Evolutionary conservation across 1,140 invertebrate species (phyloP).

Genomic region (Berghia stephanieae): DNA sequence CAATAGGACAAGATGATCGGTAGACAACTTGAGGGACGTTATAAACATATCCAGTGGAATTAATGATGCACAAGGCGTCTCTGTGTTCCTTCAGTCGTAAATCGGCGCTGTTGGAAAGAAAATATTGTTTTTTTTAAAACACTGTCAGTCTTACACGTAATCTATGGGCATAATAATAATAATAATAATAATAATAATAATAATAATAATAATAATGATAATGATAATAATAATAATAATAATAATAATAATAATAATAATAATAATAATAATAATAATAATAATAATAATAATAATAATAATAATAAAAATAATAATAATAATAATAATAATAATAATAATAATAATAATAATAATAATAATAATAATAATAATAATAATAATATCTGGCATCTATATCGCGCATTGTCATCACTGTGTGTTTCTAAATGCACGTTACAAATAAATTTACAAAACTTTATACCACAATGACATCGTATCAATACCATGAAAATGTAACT

Average conservation of each 20-base stretch:
- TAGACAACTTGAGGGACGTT: conserved; percentile 99
- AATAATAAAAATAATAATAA: too few relatives aligned
- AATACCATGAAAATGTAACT: too few relatives aligned
- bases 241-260: not conserved
- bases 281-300: too few relatives aligned
- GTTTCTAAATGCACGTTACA: too few relatives aligned
- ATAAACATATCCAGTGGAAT: conserved; percentile 88
- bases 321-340: too few relatives aligned
- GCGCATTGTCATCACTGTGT: too few relatives aligned
- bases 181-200: not conserved
- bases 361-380: too few relatives aligned
- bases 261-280: not conserved
- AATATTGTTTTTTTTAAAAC: conserved; percentile 1
- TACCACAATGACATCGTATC: too few relatives aligned
- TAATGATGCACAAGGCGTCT: conserved; percentile 57
- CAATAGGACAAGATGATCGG: conserved; percentile 88
- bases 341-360: too few relatives aligned
- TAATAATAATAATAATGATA: not conserved
- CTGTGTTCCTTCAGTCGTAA: conserved; percentile 57
- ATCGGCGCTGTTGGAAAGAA: conserved; percentile 51
- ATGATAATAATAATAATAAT: not conserved
- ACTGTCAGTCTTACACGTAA: not conserved
- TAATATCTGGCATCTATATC: too few relatives aligned
- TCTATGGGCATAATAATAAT: too few relatives aligned
- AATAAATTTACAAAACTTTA: too few relatives aligned